Conservation (phyloP, 1,140 invertebrate genomes). For the Penaeus chinensis region DNA sequence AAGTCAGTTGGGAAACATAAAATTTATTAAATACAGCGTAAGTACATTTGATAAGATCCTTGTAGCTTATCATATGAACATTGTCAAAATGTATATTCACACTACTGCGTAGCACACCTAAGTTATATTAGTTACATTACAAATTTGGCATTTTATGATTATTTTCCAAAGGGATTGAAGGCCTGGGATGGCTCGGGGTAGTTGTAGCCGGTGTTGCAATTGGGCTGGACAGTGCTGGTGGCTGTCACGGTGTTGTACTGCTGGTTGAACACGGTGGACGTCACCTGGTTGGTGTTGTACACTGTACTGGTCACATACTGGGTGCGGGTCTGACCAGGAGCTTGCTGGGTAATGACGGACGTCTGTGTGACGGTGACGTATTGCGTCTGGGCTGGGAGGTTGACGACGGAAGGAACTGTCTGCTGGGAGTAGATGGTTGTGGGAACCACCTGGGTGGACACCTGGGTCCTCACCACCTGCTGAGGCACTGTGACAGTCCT, state of each 20-base stretch:
- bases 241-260: conserved; percentile 52
- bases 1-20: no score
- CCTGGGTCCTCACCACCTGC: conserved; percentile 42
- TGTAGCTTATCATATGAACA: background rate
- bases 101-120: background rate
- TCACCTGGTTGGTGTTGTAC: conserved; percentile 52
- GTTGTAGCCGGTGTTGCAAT: conserved; percentile 49
- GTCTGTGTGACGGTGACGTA: conserved; percentile 44
- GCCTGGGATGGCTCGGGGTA: conserved; percentile 28
- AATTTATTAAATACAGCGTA: no score
- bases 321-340: conserved; percentile 38
- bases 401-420: conserved; percentile 19
- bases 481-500: conserved; percentile 36
- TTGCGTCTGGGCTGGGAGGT: conserved; percentile 41
- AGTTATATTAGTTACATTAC: background rate
- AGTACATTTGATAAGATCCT: no score
- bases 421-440: conserved; percentile 47
- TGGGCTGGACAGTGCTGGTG: conserved; percentile 30
- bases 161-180: conserved; percentile 38
- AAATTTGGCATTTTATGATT: background rate
- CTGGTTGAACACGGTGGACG: conserved; percentile 35
- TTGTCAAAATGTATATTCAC: background rate
- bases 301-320: conserved; percentile 41
- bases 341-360: conserved; percentile 30
- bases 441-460: conserved; percentile 51